Evolutionary conservation across 92 coral and sea anemone species (phyloP), one percentile per base, ranked within the genome.

Genomic region (Virgularia gustaviana): DNA sequence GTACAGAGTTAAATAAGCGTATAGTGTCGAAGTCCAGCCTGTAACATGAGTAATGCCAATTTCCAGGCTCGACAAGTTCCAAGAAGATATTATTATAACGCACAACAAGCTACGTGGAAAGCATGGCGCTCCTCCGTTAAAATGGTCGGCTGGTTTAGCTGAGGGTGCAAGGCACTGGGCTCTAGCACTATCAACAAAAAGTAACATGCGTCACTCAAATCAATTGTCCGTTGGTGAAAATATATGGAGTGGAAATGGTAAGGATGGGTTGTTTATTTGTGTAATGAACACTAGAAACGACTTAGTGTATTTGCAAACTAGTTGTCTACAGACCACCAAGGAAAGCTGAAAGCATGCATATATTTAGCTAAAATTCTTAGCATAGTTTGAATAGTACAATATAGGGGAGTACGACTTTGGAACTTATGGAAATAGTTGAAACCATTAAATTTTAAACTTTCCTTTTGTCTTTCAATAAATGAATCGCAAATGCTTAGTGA

Each of bases 131-230:
- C 60, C 45, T 2, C 75, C 75, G 2, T 49, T 68, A 33, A 68
- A 68, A 49, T 68, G 75, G 75, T 68, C 75, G 51, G 75, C 75
- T 29, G 75, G 75, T 15, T 55, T 68, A 33, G 75, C 75, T n/a
- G 75, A 68, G 31, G 75, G 75, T 32, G 75, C 75, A 30, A 49
- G 75, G 23, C 75, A 68, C 2, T 68, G 75, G 75, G 75, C 75
- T 7, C 32, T 36, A 0, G 34, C 39, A 5, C 35, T 68, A 38
- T 31, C 75, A 9, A 61, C 49, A 24, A 68, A 68, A 44, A 44
- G 75, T 20, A 68, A 68, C 22, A 18, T 68, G 9, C 49, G 75
- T 16, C 75, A 68, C 51, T 68, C 75, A 29, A 49, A 68, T 68
- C 75, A 68, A 49, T 47, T 61, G 51, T 68, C 51, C n/a, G 61